phyloP scores from a whole-genome alignment of 2,888 invertebrate genomes.

The Agrotis ipsilon region DNA sequence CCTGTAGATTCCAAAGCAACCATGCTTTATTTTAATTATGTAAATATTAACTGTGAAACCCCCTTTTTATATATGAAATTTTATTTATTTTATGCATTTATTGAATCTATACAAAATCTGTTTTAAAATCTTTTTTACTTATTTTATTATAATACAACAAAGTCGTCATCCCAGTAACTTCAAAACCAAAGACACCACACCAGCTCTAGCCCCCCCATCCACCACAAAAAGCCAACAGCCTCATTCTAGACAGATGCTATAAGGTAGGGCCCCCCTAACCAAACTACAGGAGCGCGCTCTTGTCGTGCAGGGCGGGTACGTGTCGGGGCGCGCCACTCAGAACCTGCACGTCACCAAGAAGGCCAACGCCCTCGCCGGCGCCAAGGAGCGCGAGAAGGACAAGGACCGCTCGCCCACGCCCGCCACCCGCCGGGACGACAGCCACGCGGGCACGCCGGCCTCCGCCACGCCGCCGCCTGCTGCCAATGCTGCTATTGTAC shows the following conservation, averaged over 20 bases:
- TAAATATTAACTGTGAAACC: background rate
- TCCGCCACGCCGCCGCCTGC: slow-evolving; percentile 84
- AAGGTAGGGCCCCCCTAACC: slow-evolving; percentile 90
- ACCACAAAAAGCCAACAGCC: slow-evolving; percentile 76
- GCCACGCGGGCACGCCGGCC: slow-evolving; percentile 74
- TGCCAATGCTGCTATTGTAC: slow-evolving; percentile 72
- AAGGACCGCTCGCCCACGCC: slow-evolving; percentile 83
- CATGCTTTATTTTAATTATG: background rate
- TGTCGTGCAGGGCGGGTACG: slow-evolving; percentile 93
- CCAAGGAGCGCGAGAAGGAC: slow-evolving; percentile 92
- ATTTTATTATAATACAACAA: background rate
- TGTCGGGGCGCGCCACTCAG: slow-evolving; percentile 91
- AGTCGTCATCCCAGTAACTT: background rate
- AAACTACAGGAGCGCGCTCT: slow-evolving; percentile 92
- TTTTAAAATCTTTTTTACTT: too few relatives aligned
- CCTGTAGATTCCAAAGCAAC: too few relatives aligned
- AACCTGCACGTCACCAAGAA: slow-evolving; percentile 94
- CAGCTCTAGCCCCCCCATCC: background rate
- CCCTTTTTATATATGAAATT: background rate
- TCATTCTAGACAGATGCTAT: slow-evolving; percentile 84
- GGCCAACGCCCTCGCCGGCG: slow-evolving; percentile 93
- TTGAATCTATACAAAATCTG: too few relatives aligned
- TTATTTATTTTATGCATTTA: too few relatives aligned
- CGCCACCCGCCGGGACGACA: slow-evolving; percentile 67
- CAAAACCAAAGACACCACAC: slow-evolving; percentile 26